Percentiles rank a stretch among this genome's conserved stretches.
Evolutionary conservation across 2,888 invertebrate genomes (phyloP).

Genomic region (Loripinus fragilis): DNA sequence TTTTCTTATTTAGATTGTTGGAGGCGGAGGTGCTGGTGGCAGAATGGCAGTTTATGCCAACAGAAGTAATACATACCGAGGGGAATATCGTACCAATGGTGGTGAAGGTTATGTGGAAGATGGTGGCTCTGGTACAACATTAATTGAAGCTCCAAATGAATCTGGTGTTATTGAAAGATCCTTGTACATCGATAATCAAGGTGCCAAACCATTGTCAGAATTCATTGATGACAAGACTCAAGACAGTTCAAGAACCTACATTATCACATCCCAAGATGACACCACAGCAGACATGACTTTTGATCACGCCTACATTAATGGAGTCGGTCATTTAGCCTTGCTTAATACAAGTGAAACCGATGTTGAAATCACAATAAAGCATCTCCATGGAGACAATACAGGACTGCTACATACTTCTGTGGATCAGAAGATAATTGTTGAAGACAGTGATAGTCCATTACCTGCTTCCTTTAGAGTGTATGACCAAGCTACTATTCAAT

Average conservation of each 20-base stretch:
- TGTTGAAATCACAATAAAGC: constrained; percentile 54
- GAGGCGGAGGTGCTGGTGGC: constrained; percentile 76
- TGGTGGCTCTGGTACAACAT: constrained; percentile 73
- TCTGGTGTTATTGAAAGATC: constrained; percentile 37
- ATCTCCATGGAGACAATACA: constrained; percentile 68
- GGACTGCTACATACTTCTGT: constrained; percentile 70
- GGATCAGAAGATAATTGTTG: constrained; percentile 58
- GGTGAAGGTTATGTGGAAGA: constrained; percentile 65
- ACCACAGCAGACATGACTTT: constrained; percentile 48
- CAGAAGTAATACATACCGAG: constrained; percentile 61
- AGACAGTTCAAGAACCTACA: constrained; percentile 68
- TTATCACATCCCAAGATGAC: constrained; percentile 49
- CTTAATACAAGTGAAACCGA: constrained; percentile 34
- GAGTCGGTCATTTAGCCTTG: constrained; percentile 68
- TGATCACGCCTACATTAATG: constrained; percentile 60
- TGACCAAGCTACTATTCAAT: constrained; percentile 53
- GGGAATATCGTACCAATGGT: constrained; percentile 63
- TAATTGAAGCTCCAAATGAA: constrained; percentile 48
- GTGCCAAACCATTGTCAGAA: constrained; percentile 56
- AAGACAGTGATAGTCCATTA: constrained; percentile 66
- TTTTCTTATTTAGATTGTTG: constrained; percentile 59
- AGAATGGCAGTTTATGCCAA: constrained; percentile 67
- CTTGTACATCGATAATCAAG: constrained; percentile 68
- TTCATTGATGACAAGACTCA: constrained; percentile 54
- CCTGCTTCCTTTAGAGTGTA: constrained; percentile 71